Percentiles rank a stretch among this genome's conserved stretches.
Conservation (phyloP, 2,888 invertebrate species). For the Globia sparganii region DNA sequence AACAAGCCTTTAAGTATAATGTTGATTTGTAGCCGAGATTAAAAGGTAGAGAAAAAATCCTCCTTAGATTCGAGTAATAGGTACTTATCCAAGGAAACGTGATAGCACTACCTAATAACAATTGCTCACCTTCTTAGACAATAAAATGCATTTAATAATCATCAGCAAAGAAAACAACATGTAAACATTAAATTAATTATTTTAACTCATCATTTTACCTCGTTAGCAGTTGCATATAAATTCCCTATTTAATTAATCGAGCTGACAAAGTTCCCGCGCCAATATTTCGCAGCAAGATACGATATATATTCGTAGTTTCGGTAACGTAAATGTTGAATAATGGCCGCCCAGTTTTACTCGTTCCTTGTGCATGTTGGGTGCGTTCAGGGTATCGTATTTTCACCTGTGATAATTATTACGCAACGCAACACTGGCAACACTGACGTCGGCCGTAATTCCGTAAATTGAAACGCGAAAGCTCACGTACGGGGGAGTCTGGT, state of each 20-base stretch:
- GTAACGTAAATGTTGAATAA: slow-evolving; percentile 67
- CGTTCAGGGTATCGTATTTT: slow-evolving; percentile 76
- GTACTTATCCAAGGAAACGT: background rate
- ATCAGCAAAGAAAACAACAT: slow-evolving; percentile 12
- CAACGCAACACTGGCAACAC: slow-evolving; percentile 76
- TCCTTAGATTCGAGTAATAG: no score
- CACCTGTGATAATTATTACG: slow-evolving; percentile 80
- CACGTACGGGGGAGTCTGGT: slow-evolving; percentile 53
- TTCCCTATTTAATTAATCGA: slow-evolving; percentile 54
- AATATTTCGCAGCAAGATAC: slow-evolving; percentile 66
- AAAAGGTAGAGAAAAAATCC: background rate
- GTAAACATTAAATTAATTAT: slow-evolving; percentile 6
- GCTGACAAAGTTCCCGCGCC: slow-evolving; percentile 50
- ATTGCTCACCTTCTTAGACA: background rate
- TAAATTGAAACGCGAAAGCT: slow-evolving; percentile 75
- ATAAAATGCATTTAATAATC: background rate
- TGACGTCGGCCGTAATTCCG: slow-evolving; percentile 72
- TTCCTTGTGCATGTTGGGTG: slow-evolving; percentile 57
- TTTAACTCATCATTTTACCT: slow-evolving; percentile 12
- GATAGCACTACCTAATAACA: background rate
- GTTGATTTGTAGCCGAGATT: background rate
- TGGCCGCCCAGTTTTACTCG: slow-evolving; percentile 71
- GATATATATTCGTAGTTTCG: slow-evolving; percentile 58
- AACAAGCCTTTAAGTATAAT: background rate
- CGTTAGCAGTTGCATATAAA: slow-evolving; percentile 37